Evolutionary conservation across 23 tunicate species (phyloP).

Genomic region (Trididemnum clinides): DNA sequence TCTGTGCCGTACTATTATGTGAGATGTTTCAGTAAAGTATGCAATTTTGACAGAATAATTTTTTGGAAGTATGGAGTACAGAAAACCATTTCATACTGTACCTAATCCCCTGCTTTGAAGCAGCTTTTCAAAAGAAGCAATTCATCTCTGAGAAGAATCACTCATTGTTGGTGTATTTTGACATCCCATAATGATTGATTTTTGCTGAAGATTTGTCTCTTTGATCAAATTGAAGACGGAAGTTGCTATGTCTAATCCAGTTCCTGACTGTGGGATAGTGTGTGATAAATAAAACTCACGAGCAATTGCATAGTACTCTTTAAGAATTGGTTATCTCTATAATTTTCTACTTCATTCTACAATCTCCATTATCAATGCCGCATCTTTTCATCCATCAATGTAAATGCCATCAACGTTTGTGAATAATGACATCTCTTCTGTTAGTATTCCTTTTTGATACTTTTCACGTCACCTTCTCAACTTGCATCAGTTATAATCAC

Average conservation of each 20-base stretch:
- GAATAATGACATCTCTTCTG: background rate
- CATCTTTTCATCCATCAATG: constrained; percentile 10
- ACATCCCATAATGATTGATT: too few species aligned
- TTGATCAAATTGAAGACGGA: background rate
- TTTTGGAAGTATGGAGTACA: too few species aligned
- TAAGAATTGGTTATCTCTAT: background rate
- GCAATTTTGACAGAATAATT: too few species aligned
- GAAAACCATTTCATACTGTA: too few species aligned
- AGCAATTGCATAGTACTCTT: background rate
- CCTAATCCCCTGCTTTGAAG: too few species aligned
- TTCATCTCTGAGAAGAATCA: too few species aligned
- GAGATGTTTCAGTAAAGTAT: too few species aligned
- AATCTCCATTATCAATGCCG: background rate
- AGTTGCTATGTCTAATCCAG: background rate
- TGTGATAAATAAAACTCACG: constrained; percentile 1
- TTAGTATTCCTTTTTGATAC: background rate
- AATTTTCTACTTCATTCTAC: background rate
- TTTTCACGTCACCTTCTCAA: too few species aligned
- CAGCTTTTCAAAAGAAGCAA: too few species aligned
- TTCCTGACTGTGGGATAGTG: background rate
- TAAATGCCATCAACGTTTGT: background rate
- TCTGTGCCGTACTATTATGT: too few species aligned
- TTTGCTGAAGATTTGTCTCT: background rate
- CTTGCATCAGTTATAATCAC: too few species aligned
- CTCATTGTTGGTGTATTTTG: too few species aligned